These are phyloP conservation scores for Salminus brasiliensis DNA, from an alignment of 2,113 vertebrate genomes.

Conservation along the genomic window DNA sequence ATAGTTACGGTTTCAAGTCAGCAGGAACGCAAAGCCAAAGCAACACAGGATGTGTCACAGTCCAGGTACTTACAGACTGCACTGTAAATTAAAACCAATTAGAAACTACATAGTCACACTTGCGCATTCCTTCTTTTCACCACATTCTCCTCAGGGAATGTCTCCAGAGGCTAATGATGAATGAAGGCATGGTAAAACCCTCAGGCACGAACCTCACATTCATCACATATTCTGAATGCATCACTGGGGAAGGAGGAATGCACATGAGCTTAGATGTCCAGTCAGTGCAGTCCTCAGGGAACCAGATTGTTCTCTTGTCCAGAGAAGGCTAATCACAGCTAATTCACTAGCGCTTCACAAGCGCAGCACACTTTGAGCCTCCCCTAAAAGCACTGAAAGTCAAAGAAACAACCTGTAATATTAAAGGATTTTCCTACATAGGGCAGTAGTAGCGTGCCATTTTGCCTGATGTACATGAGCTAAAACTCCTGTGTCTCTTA, in stretches of 20 bases:
- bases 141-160: background rate
- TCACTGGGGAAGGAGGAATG: background rate
- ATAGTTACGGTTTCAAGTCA: background rate
- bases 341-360: no score
- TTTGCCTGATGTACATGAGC: no score
- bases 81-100: background rate
- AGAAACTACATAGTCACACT: background rate
- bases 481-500: no score
- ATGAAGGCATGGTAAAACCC: conserved; percentile 7
- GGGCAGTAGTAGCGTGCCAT: no score
- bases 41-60: background rate
- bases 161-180: conserved; percentile 13
- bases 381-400: no score
- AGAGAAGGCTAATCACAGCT: background rate
- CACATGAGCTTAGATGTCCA: background rate
- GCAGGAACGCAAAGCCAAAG: background rate
- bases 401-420: no score
- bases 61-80: background rate
- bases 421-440: no score
- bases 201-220: conserved; percentile 19
- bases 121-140: background rate
- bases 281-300: background rate
- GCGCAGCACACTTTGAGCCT: no score
- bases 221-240: conserved; percentile 5
- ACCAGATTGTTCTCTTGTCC: background rate